phyloP scores from a whole-genome alignment of 2,797 vertebrate genomes.

The Coluber constrictor region DNA sequence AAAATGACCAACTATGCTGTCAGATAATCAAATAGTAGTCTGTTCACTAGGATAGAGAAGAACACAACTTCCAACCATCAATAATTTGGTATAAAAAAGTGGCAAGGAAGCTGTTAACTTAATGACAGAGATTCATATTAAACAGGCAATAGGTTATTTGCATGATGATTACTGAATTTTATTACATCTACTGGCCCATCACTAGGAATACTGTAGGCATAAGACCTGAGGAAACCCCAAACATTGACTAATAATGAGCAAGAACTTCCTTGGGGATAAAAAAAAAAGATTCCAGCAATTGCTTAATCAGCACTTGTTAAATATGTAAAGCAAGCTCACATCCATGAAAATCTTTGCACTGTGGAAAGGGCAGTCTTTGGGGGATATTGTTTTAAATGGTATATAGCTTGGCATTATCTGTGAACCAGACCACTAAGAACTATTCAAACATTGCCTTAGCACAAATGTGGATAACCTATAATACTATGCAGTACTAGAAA shows the following conservation, averaged over 20 bases:
- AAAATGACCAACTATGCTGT: too few species aligned
- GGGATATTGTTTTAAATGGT: background rate
- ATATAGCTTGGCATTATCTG: background rate
- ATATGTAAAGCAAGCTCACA: slow-evolving; percentile 24
- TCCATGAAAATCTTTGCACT: background rate
- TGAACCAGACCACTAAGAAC: background rate
- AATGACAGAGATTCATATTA: background rate
- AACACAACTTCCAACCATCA: background rate
- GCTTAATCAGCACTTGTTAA: slow-evolving; percentile 32
- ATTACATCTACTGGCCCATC: background rate
- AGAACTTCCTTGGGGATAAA: background rate
- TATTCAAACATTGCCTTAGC: background rate
- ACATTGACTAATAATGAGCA: background rate
- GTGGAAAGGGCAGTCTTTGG: background rate
- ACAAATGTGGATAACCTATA: background rate
- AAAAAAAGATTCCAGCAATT: background rate
- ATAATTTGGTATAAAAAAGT: background rate
- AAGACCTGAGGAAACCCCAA: background rate
- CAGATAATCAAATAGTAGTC: background rate
- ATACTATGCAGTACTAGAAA: background rate
- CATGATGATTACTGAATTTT: background rate
- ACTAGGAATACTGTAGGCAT: background rate
- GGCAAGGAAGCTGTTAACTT: background rate
- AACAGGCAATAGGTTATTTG: background rate
- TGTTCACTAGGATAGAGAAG: background rate